These are phyloP conservation scores for Thomomys bottae DNA, from an alignment of 2,113 vertebrate genomes.

Conservation along the genomic window DNA sequence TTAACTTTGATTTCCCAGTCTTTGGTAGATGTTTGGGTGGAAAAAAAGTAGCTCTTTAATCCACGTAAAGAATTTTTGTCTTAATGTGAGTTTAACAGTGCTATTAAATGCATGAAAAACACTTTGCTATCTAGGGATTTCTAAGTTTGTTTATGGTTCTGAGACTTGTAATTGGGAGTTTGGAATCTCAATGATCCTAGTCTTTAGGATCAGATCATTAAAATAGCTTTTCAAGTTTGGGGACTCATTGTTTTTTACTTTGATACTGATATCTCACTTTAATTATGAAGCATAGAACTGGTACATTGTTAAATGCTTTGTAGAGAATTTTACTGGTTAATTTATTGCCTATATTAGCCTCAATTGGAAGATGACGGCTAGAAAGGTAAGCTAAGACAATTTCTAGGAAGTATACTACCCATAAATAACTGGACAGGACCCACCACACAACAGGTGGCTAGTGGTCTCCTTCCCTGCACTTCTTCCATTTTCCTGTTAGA, in stretches of 20 bases:
- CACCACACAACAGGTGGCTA: background rate
- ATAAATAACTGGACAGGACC: background rate
- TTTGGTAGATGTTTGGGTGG: constrained; percentile 1
- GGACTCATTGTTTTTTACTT: constrained; percentile 2
- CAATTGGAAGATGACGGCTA: constrained; percentile 34
- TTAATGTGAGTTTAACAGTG: constrained; percentile 38
- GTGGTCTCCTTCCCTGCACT: background rate
- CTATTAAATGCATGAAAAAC: constrained; percentile 44
- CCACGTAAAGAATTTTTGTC: constrained; percentile 24
- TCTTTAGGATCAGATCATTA: constrained; percentile 29
- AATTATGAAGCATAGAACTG: constrained; percentile 33
- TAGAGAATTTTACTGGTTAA: constrained; percentile 40
- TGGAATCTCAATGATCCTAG: background rate
- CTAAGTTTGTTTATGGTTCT: background rate
- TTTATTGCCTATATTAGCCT: constrained; percentile 24
- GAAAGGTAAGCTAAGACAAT: background rate
- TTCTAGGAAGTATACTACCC: background rate
- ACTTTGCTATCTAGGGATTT: constrained; percentile 41
- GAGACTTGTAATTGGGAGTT: background rate
- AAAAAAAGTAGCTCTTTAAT: background rate
- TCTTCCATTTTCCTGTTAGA: background rate
- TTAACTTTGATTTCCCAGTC: constrained; percentile 35
- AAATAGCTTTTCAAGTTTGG: background rate
- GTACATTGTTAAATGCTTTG: constrained; percentile 30
- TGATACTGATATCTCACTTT: constrained; percentile 22